Evolutionary conservation across 2,113 vertebrate species (phyloP), one percentile per base, ranked within the genome.

Genomic region (Phasianus colchicus): DNA sequence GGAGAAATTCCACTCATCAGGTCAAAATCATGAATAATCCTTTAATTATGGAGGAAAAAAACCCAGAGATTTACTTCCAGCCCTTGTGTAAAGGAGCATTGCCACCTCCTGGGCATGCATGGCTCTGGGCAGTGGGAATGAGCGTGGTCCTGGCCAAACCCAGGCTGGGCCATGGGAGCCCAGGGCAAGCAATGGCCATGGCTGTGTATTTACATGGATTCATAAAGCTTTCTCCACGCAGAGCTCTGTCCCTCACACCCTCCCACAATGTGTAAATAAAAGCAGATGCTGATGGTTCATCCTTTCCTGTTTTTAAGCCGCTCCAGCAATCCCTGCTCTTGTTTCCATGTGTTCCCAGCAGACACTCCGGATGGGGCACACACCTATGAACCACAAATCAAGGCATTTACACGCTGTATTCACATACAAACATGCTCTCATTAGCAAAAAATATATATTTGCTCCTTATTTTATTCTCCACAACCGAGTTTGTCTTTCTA

Each of bases 171-270:
- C 1, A 0, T 5, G 32, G 17, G 40, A 73, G 7, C 20, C 17
- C 58, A 17, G 22, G 11, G 6, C 2, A 0, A 18, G 13, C 0
- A 0, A 7, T 18, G 25, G 6, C 50, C 24, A 1, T 4, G 25
- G 55, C 19, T 10, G 3, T 9, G 20, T n/a, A 25, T 71, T 75
- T 27, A 13, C 1, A 24, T 27, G 24, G 36, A 38, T 6, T 63
- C 36, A 38, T 2, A 24, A 36, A 17, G 22, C 34, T 63, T 38
- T 38, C 36, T 54, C 52, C 15, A 10, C 16, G 25, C 13, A 27
- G 50, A 52, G 25, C 50, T 52, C 25, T 30, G 32, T n/a, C 36
- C 52, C 13, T 40, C 66, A 11, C 15, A 17, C 52, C 78, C 43
- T 40, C 73, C n/a, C 69, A 29, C 29, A 10, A 19, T 3, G 7